Evolutionary conservation across 1,140 invertebrate species (phyloP).

Genomic region (Drosophila malerkotliana): DNA sequence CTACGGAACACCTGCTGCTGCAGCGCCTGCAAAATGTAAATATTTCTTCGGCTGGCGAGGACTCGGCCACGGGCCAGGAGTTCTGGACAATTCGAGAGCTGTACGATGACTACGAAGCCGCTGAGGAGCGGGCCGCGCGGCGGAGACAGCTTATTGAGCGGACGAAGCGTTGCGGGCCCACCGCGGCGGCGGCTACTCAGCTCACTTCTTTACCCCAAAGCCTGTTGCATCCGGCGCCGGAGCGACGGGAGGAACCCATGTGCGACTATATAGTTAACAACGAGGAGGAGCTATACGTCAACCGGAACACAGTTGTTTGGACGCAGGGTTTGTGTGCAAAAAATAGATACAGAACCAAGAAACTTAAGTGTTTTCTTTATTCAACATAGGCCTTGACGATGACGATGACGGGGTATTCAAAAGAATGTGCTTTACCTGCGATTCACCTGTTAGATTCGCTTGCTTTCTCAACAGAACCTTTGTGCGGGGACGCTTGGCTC

Average conservation of each 20-base stretch:
- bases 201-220: constrained; percentile 57
- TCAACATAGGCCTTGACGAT: constrained; percentile 44
- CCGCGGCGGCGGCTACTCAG: constrained; percentile 60
- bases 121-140: constrained; percentile 53
- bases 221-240: constrained; percentile 36
- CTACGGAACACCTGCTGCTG: constrained; percentile 87
- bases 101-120: constrained; percentile 65
- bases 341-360: not conserved
- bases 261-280: constrained; percentile 80
- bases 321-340: constrained; percentile 76
- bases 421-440: constrained; percentile 91
- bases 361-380: not conserved
- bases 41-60: constrained; percentile 85
- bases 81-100: constrained; percentile 89
- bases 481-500: constrained; percentile 87
- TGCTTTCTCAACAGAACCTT: constrained; percentile 88
- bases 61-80: constrained; percentile 85
- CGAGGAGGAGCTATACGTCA: constrained; percentile 96
- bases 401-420: constrained; percentile 82
- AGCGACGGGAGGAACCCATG: constrained; percentile 61
- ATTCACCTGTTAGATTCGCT: constrained; percentile 92
- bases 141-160: constrained; percentile 62
- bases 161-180: constrained; percentile 63
- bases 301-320: constrained; percentile 93
- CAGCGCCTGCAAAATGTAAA: constrained; percentile 90